A percentile compares a stretch with the other conserved stretches of the same genome.
These are phyloP conservation scores for Agrypnia vestita DNA, from an alignment of 1,140 invertebrate species.

Conservation along the genomic window DNA sequence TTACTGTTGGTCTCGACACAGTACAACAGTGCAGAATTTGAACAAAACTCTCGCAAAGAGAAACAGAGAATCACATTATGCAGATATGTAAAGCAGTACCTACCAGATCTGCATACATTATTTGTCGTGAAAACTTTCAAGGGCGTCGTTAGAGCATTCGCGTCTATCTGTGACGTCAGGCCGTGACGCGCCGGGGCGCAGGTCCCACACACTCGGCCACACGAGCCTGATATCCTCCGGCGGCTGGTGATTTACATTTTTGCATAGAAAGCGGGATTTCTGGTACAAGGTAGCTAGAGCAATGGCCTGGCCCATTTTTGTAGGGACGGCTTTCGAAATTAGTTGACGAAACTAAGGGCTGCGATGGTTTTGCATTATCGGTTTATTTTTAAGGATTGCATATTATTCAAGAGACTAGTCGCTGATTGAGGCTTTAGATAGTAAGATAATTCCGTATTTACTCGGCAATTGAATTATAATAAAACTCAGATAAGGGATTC, in stretches of 20 bases:
- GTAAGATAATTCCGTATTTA: too few relatives aligned
- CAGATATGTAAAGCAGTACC: conserved; percentile 9
- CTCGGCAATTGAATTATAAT: too few relatives aligned
- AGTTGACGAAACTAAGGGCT: too few relatives aligned
- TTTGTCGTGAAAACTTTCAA: conserved; percentile 40
- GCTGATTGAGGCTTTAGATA: too few relatives aligned
- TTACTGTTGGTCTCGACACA: too few relatives aligned
- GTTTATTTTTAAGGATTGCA: too few relatives aligned
- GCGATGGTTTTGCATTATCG: too few relatives aligned
- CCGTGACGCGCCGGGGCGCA: conserved; percentile 31
- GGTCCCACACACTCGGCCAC: conserved; percentile 1
- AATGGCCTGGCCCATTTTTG: neutral
- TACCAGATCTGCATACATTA: conserved; percentile 27
- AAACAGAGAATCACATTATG: conserved; percentile 21
- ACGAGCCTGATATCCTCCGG: neutral
- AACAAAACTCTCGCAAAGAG: neutral
- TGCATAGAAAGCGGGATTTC: conserved; percentile 26
- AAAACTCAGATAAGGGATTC: too few relatives aligned
- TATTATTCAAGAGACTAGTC: too few relatives aligned
- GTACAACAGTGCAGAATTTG: too few relatives aligned
- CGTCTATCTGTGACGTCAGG: conserved; percentile 4
- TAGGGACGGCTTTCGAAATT: neutral
- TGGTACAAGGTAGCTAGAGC: neutral
- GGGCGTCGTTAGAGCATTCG: conserved; percentile 4
- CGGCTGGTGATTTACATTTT: conserved; percentile 44